phyloP scores from a whole-genome alignment of 2,888 invertebrate genomes.

The Oligia latruncula region DNA sequence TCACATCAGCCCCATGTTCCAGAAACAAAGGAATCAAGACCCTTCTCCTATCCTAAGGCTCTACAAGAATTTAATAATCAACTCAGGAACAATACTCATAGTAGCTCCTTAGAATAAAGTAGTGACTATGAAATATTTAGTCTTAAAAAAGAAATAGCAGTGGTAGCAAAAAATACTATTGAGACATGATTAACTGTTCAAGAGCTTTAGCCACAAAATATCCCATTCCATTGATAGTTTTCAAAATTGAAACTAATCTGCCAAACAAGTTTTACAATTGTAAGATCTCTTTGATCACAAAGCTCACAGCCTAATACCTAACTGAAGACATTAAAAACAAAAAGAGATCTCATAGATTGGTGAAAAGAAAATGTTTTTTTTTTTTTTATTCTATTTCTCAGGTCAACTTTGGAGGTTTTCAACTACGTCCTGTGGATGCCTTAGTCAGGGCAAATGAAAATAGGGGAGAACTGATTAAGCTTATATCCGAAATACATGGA shows the following conservation, averaged over 20 bases:
- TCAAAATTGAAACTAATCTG: slow-evolving; percentile 2
- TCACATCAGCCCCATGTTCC: slow-evolving; percentile 15
- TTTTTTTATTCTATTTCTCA: no score
- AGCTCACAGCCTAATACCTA: accelerated
- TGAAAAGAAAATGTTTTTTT: no score
- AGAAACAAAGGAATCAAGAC: slow-evolving; percentile 35
- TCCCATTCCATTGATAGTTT: slow-evolving; percentile 6
- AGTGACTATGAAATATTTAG: neutral
- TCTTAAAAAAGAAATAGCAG: no score
- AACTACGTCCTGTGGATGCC: no score
- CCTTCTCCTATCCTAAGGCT: neutral
- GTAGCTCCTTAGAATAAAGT: no score
- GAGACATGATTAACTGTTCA: no score
- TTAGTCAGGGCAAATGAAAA: no score
- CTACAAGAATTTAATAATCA: slow-evolving; percentile 2
- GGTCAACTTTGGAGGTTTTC: no score
- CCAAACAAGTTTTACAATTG: neutral
- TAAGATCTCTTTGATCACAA: neutral
- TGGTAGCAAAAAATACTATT: neutral
- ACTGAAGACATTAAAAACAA: no score
- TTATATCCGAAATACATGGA: neutral
- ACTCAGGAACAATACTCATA: neutral
- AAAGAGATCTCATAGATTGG: no score
- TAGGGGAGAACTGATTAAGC: no score
- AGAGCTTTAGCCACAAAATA: no score